phyloP scores from a whole-genome alignment of 2,113 vertebrate species.

The Megaceryle maxima region DNA sequence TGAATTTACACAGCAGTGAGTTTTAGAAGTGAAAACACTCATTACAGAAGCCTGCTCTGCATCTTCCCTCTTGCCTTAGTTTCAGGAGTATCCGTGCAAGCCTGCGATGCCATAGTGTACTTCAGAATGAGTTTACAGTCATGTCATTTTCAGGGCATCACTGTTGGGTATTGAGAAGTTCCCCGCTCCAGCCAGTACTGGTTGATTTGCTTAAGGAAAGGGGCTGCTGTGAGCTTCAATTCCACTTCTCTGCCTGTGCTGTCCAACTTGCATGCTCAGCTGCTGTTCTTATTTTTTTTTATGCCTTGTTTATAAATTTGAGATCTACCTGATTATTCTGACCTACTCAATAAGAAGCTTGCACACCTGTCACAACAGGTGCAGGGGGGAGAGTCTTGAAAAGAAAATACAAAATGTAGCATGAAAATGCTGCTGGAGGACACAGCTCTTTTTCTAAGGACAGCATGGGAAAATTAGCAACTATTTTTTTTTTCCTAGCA shows the following conservation, averaged over 20 bases:
- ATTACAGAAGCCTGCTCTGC: not conserved
- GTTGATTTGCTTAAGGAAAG: not conserved
- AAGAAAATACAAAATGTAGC: not conserved
- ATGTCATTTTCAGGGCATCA: not conserved
- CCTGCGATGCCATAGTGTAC: not conserved
- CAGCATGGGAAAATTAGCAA: not conserved
- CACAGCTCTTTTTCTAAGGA: not conserved
- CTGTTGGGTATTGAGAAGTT: not conserved
- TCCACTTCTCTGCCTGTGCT: not conserved
- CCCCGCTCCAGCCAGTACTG: not conserved
- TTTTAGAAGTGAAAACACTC: not conserved
- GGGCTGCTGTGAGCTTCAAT: not conserved
- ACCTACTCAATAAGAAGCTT: not conserved
- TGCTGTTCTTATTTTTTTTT: not conserved
- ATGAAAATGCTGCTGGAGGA: not conserved
- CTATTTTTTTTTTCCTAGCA: not conserved
- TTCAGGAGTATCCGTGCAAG: not conserved
- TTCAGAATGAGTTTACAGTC: not conserved
- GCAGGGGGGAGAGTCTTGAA: not conserved
- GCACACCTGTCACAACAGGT: not conserved
- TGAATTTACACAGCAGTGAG: not conserved
- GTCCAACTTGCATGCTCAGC: not conserved
- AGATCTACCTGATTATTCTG: not conserved
- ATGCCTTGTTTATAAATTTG: not conserved
- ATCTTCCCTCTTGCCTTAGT: not conserved